phyloP scores from a whole-genome alignment of 2,797 vertebrate species.

The Anguilla anguilla region DNA sequence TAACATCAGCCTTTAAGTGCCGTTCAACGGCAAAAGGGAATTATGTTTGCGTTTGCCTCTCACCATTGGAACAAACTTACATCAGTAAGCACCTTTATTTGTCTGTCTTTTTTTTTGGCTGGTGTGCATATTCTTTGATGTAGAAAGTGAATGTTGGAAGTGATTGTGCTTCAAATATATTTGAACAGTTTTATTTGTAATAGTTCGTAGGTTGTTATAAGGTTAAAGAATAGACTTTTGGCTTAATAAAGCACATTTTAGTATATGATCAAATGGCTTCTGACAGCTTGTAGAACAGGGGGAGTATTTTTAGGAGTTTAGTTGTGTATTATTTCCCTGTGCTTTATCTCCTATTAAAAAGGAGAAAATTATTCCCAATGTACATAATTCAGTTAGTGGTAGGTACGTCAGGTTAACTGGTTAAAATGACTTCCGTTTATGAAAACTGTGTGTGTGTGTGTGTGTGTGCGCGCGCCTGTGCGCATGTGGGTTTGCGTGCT shows the following conservation, averaged over 20 bases:
- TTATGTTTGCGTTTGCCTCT: neutral
- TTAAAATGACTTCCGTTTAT: constrained; percentile 31
- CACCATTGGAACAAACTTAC: neutral
- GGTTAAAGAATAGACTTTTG: neutral
- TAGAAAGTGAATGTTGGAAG: neutral
- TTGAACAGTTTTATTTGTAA: neutral
- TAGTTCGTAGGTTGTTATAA: neutral
- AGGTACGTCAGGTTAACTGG: constrained; percentile 79
- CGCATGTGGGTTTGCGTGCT: neutral
- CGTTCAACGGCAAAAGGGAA: neutral
- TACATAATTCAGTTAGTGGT: constrained; percentile 80
- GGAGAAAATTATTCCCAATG: constrained; percentile 81
- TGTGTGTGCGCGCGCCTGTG: neutral
- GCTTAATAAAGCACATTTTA: neutral
- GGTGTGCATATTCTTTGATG: neutral
- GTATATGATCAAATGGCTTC: constrained; percentile 5
- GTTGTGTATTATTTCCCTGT: constrained; percentile 68
- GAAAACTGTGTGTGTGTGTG: constrained; percentile 61
- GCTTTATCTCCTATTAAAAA: constrained; percentile 69
- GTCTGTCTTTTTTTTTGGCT: neutral
- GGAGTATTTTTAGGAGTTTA: constrained; percentile 61
- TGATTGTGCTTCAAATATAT: neutral
- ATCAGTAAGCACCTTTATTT: neutral
- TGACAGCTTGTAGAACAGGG: constrained; percentile 60
- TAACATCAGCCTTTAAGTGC: neutral